Percentiles rank a stretch among this genome's conserved stretches.
Evolutionary conservation across 1,140 invertebrate species (phyloP).

Genomic region (Ridgeia piscesae): DNA sequence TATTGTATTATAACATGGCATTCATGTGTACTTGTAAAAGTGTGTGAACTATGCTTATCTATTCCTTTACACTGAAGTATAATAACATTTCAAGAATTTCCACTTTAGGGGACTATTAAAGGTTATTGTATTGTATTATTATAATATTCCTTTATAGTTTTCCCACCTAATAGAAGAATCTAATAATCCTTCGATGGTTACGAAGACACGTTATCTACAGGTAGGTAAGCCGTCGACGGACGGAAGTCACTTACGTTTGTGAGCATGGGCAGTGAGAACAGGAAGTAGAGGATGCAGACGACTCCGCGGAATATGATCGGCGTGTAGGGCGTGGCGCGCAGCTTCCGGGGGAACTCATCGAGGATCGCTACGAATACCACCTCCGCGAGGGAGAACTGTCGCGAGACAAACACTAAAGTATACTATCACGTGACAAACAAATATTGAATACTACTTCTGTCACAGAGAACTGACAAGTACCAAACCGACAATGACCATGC

Average conservation of each 20-base stretch:
- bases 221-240: neutral
- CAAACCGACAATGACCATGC: neutral
- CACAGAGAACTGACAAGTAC: conserved; percentile 15
- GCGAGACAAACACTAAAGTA: conserved; percentile 11
- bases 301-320: conserved; percentile 22
- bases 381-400: conserved; percentile 28
- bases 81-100: too few species aligned
- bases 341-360: conserved; percentile 25
- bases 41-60: too few species aligned
- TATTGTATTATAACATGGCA: too few species aligned
- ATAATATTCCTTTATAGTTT: too few species aligned
- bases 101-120: too few species aligned
- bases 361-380: conserved; percentile 21
- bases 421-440: conserved; percentile 19
- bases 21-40: too few species aligned
- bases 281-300: conserved; percentile 26
- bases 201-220: neutral
- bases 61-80: too few species aligned
- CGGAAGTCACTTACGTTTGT: conserved; percentile 28
- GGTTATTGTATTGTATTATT: too few species aligned
- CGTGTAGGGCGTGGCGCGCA: neutral
- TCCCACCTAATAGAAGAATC: too few species aligned
- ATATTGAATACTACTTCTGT: conserved; percentile 22
- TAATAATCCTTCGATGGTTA: neutral
- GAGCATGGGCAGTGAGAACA: conserved; percentile 32